Base-by-base conservation (phyloP, 2,888 invertebrate genomes). In the Endomychus coccineus region DNA sequence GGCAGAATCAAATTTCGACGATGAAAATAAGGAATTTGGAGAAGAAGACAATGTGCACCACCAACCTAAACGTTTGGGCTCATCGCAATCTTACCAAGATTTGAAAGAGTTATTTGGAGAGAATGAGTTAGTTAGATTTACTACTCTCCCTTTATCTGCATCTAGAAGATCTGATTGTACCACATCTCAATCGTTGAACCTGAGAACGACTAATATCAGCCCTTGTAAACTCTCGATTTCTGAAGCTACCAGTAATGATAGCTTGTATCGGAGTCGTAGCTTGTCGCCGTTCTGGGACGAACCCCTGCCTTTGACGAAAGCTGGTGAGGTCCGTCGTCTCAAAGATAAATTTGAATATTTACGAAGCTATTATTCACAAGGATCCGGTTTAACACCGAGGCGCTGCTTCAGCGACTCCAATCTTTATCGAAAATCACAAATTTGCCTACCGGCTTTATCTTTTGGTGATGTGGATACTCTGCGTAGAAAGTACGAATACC, bases 61-160 rank as follows among this genome's bases (percentile, higher is more conserved):
- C 47, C 11, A 32, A 31, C 40, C 54, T 59, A 50, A 56, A 54
- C 44, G 44, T 55, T 39, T 29, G 46, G 17, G 14, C 42, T 19
- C 27, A 10, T 80, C 82, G 1, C 78, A 78, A 49, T 83, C 83
- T 1, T 80, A 77, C 54, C 73, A 85, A 17, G 80, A 85, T 62
- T 66, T 88, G 36, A 84, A 83, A 55, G 88, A 87, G 48, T 67
- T 86, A n/a, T 87, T 84, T 55, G 88, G 88, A 0, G 87, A 88
- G 60, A 74, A 71, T 15, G 74, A 77, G 45, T 69, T 70, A 51
- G 71, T 71, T 45, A 76, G 71, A 54, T 78, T 73, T 59, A 61
- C 72, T 19, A 75, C 74, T 3, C 60, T 74, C 36, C 74, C 77
- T 4, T 40, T 59, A 14, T 54, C 65, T 40, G 54, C 72, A 60